These are phyloP conservation scores for Leptoclinus maculatus DNA, from an alignment of 2,797 vertebrate genomes.

Conservation along the genomic window DNA sequence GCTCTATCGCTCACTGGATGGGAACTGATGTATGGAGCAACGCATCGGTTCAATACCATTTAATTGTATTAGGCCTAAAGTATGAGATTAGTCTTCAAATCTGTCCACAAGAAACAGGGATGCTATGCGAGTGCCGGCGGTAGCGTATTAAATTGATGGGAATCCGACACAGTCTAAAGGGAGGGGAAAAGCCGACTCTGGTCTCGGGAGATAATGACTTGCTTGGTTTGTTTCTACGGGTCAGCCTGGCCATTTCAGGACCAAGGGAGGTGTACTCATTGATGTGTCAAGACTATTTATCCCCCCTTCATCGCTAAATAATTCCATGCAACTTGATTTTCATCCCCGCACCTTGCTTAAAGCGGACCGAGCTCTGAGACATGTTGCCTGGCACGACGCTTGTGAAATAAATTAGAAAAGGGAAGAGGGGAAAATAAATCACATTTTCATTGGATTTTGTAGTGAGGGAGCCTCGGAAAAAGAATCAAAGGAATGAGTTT, in stretches of 20 bases:
- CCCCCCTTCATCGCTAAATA: constrained; percentile 51
- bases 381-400: constrained; percentile 50
- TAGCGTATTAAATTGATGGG: constrained; percentile 72
- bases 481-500: constrained; percentile 66
- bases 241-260: constrained; percentile 49
- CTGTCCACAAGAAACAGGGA: constrained; percentile 69
- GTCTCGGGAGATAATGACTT: constrained; percentile 74
- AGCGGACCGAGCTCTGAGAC: constrained; percentile 54
- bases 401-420: constrained; percentile 65
- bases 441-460: constrained; percentile 64
- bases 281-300: constrained; percentile 65
- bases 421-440: constrained; percentile 60
- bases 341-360: constrained; percentile 47
- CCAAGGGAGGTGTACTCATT: constrained; percentile 51
- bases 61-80: constrained; percentile 81
- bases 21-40: constrained; percentile 70
- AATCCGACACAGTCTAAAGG: constrained; percentile 51
- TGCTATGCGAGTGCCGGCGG: constrained; percentile 52
- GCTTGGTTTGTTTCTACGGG: constrained; percentile 66
- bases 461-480: constrained; percentile 39
- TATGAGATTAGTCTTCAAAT: constrained; percentile 80
- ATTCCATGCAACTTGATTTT: constrained; percentile 62
- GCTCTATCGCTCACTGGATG: constrained; percentile 54
- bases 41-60: constrained; percentile 75
- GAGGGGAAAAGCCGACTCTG: constrained; percentile 53